These are phyloP conservation scores for Chelidonichthys spinosus DNA, from an alignment of 2,797 vertebrate species.

Conservation along the genomic window DNA sequence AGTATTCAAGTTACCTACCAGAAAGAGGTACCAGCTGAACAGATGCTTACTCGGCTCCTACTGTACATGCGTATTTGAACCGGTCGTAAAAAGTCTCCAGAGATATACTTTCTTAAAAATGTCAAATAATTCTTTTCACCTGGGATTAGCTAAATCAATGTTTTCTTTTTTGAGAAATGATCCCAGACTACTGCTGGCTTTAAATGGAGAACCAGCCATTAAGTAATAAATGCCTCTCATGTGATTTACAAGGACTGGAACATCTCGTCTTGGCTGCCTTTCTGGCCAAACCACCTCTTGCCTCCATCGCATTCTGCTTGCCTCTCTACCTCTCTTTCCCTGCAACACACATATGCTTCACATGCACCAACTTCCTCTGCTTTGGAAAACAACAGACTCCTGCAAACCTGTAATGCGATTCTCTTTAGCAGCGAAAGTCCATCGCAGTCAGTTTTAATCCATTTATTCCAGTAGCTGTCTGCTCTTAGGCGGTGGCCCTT, in stretches of 20 bases:
- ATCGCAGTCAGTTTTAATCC: slow-evolving; percentile 25
- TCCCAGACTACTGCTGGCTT: slow-evolving; percentile 14
- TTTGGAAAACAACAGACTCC: not conserved
- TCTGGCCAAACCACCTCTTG: slow-evolving; percentile 25
- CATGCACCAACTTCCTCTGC: not conserved
- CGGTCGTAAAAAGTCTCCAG: not conserved
- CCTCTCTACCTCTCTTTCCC: not conserved
- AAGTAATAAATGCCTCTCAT: slow-evolving; percentile 40
- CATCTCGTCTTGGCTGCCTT: slow-evolving; percentile 51
- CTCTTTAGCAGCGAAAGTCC: slow-evolving; percentile 12
- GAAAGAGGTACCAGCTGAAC: not conserved
- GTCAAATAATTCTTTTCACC: not conserved
- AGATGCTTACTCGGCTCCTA: not conserved
- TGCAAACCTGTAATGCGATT: slow-evolving; percentile 30
- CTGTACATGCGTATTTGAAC: not conserved
- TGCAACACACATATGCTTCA: slow-evolving; percentile 19
- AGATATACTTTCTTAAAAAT: not conserved
- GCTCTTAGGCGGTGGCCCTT: not conserved
- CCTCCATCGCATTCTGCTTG: slow-evolving; percentile 23
- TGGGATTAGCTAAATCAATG: not conserved
- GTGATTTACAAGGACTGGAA: slow-evolving; percentile 56
- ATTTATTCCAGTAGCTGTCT: slow-evolving; percentile 19
- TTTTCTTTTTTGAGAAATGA: slow-evolving; percentile 30
- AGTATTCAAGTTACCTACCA: not conserved
- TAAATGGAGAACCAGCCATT: slow-evolving; percentile 31